Conservation (phyloP, 2,797 vertebrate species). For the Rhincodon typus region DNA sequence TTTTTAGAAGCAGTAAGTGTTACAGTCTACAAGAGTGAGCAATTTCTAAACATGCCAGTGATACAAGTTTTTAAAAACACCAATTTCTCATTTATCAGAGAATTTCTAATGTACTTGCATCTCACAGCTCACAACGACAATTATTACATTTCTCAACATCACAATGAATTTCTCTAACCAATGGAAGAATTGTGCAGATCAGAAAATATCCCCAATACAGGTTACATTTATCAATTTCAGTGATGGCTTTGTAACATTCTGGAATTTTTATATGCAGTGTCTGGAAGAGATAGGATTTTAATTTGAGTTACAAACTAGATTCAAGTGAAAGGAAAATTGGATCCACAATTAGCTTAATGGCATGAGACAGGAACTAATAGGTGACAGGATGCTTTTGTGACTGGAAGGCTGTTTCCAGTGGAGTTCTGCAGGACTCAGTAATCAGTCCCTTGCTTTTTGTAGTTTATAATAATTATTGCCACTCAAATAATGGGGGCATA, state of each 20-base stretch:
- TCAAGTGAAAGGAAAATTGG: background rate
- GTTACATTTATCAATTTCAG: background rate
- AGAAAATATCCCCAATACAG: background rate
- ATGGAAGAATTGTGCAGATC: background rate
- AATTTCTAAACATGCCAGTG: background rate
- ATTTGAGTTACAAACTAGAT: background rate
- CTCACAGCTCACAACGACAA: background rate
- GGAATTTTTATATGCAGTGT: background rate
- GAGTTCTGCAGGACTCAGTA: too few relatives aligned
- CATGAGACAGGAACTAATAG: too few relatives aligned
- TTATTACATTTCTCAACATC: too few relatives aligned
- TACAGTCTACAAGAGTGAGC: background rate
- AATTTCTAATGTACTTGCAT: background rate
- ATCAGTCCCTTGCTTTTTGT: too few relatives aligned
- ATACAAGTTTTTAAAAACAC: background rate
- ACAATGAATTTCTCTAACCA: background rate
- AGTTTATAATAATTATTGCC: too few relatives aligned
- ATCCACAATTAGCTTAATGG: too few relatives aligned
- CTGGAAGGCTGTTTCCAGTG: too few relatives aligned
- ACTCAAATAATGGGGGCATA: too few relatives aligned
- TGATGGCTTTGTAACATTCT: background rate
- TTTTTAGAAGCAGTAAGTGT: background rate
- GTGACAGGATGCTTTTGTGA: too few relatives aligned
- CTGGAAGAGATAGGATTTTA: background rate
- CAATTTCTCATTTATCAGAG: too few relatives aligned